These are phyloP conservation scores for Petrolisthes manimaculis DNA, from an alignment of 2,888 invertebrate species.

Conservation along the genomic window DNA sequence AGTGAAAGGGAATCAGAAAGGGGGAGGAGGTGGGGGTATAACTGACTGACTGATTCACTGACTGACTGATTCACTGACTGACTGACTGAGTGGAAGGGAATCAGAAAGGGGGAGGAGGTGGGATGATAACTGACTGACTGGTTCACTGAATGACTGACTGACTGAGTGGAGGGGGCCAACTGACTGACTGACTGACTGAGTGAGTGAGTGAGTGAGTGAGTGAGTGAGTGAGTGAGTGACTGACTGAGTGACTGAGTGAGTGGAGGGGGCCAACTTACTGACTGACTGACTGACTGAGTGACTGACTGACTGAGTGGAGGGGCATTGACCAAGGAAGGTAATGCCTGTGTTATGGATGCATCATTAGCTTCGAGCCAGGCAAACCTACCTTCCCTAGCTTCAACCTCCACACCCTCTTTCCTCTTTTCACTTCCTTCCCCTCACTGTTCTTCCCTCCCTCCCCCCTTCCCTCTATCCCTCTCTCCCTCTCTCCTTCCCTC, in stretches of 20 bases:
- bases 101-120: neutral
- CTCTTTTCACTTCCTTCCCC: neutral
- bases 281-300: no score
- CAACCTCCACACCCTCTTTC: neutral
- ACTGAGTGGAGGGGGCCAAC: no score
- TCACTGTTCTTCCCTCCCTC: neutral
- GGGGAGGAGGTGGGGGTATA: neutral
- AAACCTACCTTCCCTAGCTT: neutral
- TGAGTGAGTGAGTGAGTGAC: no score
- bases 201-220: no score
- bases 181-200: no score
- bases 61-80: neutral
- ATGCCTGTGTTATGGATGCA: slow-evolving; percentile 47
- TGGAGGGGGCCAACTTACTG: no score
- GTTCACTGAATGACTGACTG: no score
- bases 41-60: neutral
- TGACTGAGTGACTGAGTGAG: no score
- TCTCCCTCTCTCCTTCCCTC: neutral
- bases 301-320: neutral
- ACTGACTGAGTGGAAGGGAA: neutral
- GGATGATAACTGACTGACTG: neutral
- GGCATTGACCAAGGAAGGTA: slow-evolving; percentile 26
- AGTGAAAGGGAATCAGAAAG: neutral
- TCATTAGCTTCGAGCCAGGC: slow-evolving; percentile 30
- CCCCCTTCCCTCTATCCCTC: neutral